phyloP scores from a whole-genome alignment of 2,113 vertebrate species.

The Phylloscopus whistleri region DNA sequence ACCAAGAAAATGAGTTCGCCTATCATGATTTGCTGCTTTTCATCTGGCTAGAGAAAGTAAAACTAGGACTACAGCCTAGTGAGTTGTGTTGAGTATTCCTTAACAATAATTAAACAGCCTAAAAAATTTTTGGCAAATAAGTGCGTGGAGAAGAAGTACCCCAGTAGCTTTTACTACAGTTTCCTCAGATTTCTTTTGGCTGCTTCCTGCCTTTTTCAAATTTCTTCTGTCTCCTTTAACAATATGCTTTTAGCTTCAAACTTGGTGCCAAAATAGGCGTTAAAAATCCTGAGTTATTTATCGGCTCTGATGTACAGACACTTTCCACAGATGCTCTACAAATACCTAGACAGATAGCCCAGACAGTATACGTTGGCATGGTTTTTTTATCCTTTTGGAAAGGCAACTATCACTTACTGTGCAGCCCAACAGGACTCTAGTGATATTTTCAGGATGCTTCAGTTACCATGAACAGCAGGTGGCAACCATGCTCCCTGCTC shows the following conservation, averaged over 20 bases:
- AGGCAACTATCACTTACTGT: accelerated
- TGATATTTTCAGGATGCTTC: neutral
- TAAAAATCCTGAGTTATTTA: slow-evolving; percentile 46
- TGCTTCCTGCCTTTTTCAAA: slow-evolving; percentile 16
- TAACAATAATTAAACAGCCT: neutral
- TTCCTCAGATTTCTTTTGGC: neutral
- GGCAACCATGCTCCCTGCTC: slow-evolving; percentile 26
- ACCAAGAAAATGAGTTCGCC: neutral
- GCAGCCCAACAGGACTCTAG: neutral
- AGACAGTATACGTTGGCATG: neutral
- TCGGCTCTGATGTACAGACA: neutral
- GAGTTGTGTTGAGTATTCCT: slow-evolving; percentile 16
- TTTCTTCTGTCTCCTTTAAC: slow-evolving; percentile 18
- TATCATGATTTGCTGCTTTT: neutral
- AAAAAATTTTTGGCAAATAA: neutral
- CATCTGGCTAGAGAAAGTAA: slow-evolving; percentile 33
- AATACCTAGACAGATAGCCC: neutral
- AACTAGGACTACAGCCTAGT: neutral
- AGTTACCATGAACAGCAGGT: slow-evolving; percentile 27
- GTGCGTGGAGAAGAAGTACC: neutral
- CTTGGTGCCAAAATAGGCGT: slow-evolving; percentile 49
- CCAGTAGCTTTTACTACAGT: neutral
- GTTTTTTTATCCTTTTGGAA: neutral
- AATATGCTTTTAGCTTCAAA: slow-evolving; percentile 6
- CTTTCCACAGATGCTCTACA: neutral